Percentiles rank a stretch among this genome's conserved stretches.
phyloP scores from a whole-genome alignment of 53 echinoderm and acorn worm genomes.

The Holothuria leucospilota region DNA sequence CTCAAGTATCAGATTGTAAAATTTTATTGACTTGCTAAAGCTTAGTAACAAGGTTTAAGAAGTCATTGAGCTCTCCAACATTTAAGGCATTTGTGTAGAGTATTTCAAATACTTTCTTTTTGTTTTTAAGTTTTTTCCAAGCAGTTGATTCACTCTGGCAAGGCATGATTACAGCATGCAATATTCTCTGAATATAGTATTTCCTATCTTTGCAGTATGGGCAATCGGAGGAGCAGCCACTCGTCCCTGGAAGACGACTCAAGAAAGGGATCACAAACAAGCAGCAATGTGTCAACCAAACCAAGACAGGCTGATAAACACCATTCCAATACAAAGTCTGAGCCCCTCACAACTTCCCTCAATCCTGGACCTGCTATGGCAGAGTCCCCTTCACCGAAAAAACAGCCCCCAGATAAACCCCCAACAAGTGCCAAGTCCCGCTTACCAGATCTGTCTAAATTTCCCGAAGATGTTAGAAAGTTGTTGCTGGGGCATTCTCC shows the following conservation, averaged over 20 bases:
- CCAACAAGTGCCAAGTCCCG: slow-evolving; percentile 55
- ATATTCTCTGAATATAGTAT: slow-evolving; percentile 50
- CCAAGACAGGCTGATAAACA: slow-evolving; percentile 62
- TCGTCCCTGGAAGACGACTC: slow-evolving; percentile 76
- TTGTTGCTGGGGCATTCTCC: slow-evolving; percentile 83
- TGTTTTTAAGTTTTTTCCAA: too few relatives aligned
- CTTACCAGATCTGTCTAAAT: slow-evolving; percentile 72
- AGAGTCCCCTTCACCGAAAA: slow-evolving; percentile 50
- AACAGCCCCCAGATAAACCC: slow-evolving; percentile 60
- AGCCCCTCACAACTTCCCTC: slow-evolving; percentile 50
- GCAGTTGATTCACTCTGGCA: not conserved
- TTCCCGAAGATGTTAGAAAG: slow-evolving; percentile 81
- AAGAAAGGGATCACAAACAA: slow-evolving; percentile 51
- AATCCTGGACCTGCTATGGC: slow-evolving; percentile 56
- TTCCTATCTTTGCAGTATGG: slow-evolving; percentile 84
- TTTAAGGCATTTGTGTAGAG: too few relatives aligned
- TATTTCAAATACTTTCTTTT: too few relatives aligned
- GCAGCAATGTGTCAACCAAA: slow-evolving; percentile 47
- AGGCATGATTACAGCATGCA: slow-evolving; percentile 32
- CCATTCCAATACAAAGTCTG: slow-evolving; percentile 49
- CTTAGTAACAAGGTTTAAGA: too few relatives aligned
- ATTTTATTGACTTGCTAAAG: too few relatives aligned
- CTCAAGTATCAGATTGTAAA: too few relatives aligned
- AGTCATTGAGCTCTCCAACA: too few relatives aligned
- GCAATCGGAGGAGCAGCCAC: slow-evolving; percentile 88